Evolutionary conservation across 2,888 invertebrate genomes (phyloP).

Genomic region (Molorchus minor): DNA sequence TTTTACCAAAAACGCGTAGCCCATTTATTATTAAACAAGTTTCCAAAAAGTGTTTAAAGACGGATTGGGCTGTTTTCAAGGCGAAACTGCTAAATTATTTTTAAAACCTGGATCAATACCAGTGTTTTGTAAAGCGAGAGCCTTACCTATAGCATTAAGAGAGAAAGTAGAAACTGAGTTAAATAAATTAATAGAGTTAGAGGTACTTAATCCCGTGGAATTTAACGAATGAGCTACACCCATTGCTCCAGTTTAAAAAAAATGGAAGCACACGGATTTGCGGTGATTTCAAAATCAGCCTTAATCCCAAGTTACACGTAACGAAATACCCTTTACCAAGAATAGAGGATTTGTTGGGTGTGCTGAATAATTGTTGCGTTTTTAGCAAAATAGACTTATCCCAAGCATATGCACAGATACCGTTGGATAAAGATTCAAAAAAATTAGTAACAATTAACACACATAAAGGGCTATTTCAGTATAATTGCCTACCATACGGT

Average conservation of each 20-base stretch:
- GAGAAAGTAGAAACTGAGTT: conserved; percentile 32
- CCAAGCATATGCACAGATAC: neutral
- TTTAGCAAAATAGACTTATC: neutral
- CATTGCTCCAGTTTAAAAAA: conserved; percentile 10
- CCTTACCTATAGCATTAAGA: conserved; percentile 33
- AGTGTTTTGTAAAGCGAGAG: conserved; percentile 32
- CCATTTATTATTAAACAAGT: neutral
- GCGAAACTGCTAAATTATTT: conserved; percentile 16
- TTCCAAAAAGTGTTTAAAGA: conserved; percentile 11
- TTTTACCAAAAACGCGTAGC: neutral
- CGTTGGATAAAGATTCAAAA: neutral
- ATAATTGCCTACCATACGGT: neutral
- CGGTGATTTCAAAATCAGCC: conserved; percentile 24
- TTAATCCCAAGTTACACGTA: conserved; percentile 17
- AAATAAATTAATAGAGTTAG: conserved; percentile 19
- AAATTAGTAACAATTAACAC: neutral
- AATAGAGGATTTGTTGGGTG: conserved; percentile 30
- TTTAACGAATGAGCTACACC: conserved; percentile 25
- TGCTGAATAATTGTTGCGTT: conserved; percentile 1
- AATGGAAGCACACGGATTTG: conserved; percentile 16
- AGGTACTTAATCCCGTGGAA: conserved; percentile 17
- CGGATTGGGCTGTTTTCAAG: conserved; percentile 25
- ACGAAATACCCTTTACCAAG: conserved; percentile 33
- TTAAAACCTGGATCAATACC: conserved; percentile 25
- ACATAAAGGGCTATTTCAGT: neutral